phyloP scores from a whole-genome alignment of 35 echinoderm and acorn worm species.

The Nesometra sesokonis region DNA sequence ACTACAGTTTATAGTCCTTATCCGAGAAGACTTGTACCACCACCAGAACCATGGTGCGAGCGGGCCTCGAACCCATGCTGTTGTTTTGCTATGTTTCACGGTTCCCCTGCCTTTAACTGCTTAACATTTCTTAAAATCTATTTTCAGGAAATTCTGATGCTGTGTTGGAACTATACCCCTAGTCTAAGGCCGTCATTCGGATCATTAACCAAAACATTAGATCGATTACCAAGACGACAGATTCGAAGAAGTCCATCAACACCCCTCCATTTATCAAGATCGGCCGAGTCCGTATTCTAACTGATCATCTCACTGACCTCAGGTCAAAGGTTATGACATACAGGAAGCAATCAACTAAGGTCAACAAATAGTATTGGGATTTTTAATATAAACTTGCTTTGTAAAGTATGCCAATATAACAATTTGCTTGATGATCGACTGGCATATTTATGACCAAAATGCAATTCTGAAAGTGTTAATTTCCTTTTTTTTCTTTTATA shows the following conservation, averaged over 20 bases:
- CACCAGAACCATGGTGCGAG: too few species aligned
- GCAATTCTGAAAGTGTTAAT: neutral
- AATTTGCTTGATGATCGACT: neutral
- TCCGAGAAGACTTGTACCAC: too few species aligned
- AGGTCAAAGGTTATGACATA: neutral
- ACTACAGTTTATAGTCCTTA: too few species aligned
- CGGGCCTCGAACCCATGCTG: too few species aligned
- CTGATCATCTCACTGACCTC: neutral
- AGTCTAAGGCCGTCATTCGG: constrained; percentile 55
- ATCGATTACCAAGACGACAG: constrained; percentile 49
- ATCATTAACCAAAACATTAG: constrained; percentile 56
- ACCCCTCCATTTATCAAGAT: constrained; percentile 82
- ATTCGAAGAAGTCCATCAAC: constrained; percentile 86
- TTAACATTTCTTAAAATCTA: neutral
- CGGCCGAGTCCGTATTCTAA: constrained; percentile 78
- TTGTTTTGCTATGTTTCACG: too few species aligned
- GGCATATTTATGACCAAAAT: neutral
- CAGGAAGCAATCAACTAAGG: neutral
- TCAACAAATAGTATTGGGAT: neutral
- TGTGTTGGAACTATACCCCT: constrained; percentile 81
- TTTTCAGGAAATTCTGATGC: constrained; percentile 84
- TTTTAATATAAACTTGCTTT: neutral
- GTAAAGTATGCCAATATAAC: neutral
- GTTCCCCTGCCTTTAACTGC: too few species aligned
- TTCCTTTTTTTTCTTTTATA: neutral